These are phyloP conservation scores for Enoplolaimus lenunculus DNA, from an alignment of 2,888 invertebrate genomes.

Conservation along the genomic window DNA sequence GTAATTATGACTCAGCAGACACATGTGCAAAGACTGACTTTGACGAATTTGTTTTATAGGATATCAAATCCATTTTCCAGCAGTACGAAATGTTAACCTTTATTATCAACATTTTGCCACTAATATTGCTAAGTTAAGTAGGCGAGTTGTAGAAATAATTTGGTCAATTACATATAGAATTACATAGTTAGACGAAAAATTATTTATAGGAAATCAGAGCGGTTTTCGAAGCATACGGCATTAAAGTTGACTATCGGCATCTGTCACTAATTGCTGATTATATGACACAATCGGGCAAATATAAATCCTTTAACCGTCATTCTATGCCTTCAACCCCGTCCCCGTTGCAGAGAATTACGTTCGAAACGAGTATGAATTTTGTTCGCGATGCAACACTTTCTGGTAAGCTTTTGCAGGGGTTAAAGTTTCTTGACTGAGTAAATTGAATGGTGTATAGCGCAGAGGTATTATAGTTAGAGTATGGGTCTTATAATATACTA, in stretches of 20 bases:
- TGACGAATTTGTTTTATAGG: too few relatives aligned
- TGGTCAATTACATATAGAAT: too few relatives aligned
- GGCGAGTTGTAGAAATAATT: too few relatives aligned
- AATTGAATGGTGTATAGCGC: background rate
- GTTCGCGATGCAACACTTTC: slow-evolving; percentile 59
- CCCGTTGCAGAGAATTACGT: slow-evolving; percentile 92
- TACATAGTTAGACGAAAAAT: too few relatives aligned
- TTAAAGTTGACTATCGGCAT: slow-evolving; percentile 83
- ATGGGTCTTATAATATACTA: too few relatives aligned
- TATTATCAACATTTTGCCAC: too few relatives aligned
- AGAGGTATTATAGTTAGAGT: background rate
- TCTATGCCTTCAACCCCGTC: slow-evolving; percentile 82
- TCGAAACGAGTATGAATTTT: slow-evolving; percentile 78
- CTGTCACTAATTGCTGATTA: slow-evolving; percentile 83
- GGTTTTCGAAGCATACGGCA: slow-evolving; percentile 93
- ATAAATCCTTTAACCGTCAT: slow-evolving; percentile 71
- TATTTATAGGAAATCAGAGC: slow-evolving; percentile 70
- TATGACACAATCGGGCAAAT: slow-evolving; percentile 85
- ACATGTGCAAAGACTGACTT: too few relatives aligned
- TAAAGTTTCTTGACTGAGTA: slow-evolving; percentile 23
- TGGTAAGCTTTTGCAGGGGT: too few relatives aligned
- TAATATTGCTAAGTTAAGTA: too few relatives aligned
- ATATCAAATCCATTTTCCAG: too few relatives aligned
- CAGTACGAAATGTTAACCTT: too few relatives aligned
- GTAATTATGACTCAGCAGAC: too few relatives aligned